Percentiles rank a stretch among this genome's conserved stretches.
phyloP scores from a whole-genome alignment of 2,797 vertebrate species.

The Petrocephalus sullivani region DNA sequence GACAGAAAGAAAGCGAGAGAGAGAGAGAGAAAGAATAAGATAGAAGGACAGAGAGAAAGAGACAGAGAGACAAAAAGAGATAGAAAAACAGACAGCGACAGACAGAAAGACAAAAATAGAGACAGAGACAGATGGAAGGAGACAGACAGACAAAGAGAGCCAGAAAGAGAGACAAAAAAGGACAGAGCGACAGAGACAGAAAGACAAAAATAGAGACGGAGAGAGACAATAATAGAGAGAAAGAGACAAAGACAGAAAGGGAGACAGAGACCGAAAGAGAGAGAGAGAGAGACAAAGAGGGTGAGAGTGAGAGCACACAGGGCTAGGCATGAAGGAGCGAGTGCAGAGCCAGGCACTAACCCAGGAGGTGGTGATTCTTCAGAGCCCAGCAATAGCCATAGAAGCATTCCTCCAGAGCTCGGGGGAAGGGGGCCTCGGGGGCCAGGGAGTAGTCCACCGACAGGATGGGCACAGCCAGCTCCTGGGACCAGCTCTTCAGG shows the following conservation, averaged over 20 bases:
- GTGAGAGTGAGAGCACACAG: background rate
- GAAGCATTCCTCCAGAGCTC: slow-evolving; percentile 88
- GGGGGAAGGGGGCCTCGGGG: slow-evolving; percentile 83
- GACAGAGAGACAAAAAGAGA: too few species aligned
- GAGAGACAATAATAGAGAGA: too few species aligned
- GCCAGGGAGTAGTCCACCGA: slow-evolving; percentile 88
- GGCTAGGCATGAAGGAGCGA: background rate
- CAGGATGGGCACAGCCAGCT: slow-evolving; percentile 75
- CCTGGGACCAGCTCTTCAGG: slow-evolving; percentile 83
- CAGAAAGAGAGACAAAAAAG: too few species aligned
- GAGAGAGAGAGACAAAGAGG: too few species aligned
- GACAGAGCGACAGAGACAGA: too few species aligned
- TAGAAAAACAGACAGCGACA: too few species aligned
- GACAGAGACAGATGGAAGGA: too few species aligned
- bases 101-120: too few species aligned
- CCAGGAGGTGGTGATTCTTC: slow-evolving; percentile 74
- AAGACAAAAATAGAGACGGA: too few species aligned
- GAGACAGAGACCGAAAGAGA: too few species aligned
- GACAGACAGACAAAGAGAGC: too few species aligned
- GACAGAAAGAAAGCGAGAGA: background rate
- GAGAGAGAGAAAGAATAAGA: background rate
- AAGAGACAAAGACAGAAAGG: too few species aligned
- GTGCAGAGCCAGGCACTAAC: slow-evolving; percentile 48
- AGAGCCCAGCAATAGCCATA: slow-evolving; percentile 90
- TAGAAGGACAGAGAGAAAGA: background rate